Conservation (phyloP, 2,797 vertebrate genomes). For the Lepilemur ruficaudatus region DNA sequence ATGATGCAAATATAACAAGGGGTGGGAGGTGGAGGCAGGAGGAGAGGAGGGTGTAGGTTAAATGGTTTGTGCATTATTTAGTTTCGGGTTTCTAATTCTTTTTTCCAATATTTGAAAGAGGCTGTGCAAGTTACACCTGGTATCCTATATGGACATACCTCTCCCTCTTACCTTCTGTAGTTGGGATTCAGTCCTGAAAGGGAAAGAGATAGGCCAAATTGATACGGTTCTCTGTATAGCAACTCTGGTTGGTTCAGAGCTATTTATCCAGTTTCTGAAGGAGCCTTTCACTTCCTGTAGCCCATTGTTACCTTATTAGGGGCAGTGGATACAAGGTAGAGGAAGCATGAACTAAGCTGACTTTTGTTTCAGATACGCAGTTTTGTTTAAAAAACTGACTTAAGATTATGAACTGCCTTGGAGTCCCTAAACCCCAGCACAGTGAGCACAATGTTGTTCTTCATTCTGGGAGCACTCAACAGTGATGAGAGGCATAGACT, state of each 20-base stretch:
- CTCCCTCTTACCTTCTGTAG: neutral
- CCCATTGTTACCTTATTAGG: neutral
- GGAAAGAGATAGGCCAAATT: neutral
- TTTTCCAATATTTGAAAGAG: neutral
- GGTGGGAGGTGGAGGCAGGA: rapidly evolving
- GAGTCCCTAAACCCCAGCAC: neutral
- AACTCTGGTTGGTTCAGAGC: neutral
- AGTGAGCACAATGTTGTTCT: neutral
- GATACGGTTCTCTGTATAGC: neutral
- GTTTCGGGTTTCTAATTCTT: neutral
- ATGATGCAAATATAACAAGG: neutral
- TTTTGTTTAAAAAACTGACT: neutral
- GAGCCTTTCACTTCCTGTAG: neutral
- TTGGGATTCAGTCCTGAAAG: neutral
- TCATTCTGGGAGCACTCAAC: neutral
- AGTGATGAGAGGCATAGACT: rapidly evolving
- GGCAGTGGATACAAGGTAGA: neutral
- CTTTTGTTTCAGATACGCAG: neutral
- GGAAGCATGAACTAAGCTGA: neutral
- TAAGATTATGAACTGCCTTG: neutral
- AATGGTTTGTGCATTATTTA: neutral
- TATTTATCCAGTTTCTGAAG: neutral
- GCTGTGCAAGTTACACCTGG: neutral
- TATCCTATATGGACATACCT: neutral
- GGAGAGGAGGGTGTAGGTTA: neutral